Conservation (phyloP, 2,797 vertebrate genomes). For the Sebastiscus albofasciatus region DNA sequence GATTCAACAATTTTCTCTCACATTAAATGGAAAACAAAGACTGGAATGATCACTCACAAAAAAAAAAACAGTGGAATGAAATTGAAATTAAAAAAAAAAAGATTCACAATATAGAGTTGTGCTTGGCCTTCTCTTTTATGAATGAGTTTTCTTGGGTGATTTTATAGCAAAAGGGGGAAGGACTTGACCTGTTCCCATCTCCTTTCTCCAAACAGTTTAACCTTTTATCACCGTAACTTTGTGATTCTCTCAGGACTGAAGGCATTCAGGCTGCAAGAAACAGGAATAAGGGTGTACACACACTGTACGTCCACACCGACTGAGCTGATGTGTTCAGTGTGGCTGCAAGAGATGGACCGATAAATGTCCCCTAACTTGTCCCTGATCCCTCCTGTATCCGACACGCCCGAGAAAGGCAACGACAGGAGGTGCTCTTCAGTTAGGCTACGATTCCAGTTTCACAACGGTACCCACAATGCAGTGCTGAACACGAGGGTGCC, state of each 20-base stretch:
- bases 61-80: slow-evolving; percentile 54
- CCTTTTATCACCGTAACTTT: neutral
- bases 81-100: slow-evolving; percentile 33
- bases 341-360: slow-evolving; percentile 53
- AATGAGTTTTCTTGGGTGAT: slow-evolving; percentile 40
- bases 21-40: slow-evolving; percentile 53
- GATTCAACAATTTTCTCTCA: slow-evolving; percentile 54
- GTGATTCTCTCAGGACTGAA: slow-evolving; percentile 47
- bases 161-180: slow-evolving; percentile 23
- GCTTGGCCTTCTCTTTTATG: slow-evolving; percentile 67
- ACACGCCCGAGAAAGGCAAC: slow-evolving; percentile 35
- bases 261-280: slow-evolving; percentile 57
- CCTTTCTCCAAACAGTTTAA: slow-evolving; percentile 30
- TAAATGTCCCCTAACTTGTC: slow-evolving; percentile 68
- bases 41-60: slow-evolving; percentile 67
- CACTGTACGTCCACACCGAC: slow-evolving; percentile 28
- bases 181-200: slow-evolving; percentile 4
- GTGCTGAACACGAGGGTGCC: slow-evolving; percentile 51
- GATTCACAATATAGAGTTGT: slow-evolving; percentile 68
- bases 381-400: slow-evolving; percentile 66
- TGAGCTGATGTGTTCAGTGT: slow-evolving; percentile 50
- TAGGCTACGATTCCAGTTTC: slow-evolving; percentile 80
- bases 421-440: slow-evolving; percentile 69
- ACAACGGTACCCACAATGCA: slow-evolving; percentile 71
- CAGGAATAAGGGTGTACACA: slow-evolving; percentile 29